Conservation (phyloP, 2,113 vertebrate genomes). For the Heterochromis multidens region DNA sequence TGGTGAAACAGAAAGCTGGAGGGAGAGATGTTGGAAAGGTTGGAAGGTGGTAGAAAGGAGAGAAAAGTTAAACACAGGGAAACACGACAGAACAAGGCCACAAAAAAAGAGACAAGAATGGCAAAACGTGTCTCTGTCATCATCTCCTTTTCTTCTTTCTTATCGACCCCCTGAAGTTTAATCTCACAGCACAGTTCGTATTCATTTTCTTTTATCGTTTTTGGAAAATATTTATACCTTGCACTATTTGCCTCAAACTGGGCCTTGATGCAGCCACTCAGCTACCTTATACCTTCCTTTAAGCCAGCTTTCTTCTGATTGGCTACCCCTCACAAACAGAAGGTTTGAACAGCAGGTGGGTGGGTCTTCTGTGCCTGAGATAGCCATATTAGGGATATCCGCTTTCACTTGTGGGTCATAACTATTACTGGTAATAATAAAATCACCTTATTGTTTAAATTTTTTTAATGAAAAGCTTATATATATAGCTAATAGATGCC, state of each 20-base stretch:
- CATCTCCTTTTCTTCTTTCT: background rate
- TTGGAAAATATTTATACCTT: background rate
- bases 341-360: background rate
- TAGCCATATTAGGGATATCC: background rate
- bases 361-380: background rate
- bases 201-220: background rate
- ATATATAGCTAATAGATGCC: too few relatives aligned
- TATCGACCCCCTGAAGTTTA: background rate
- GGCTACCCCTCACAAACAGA: background rate
- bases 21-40: background rate
- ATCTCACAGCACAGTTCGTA: fast-evolving
- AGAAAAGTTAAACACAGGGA: background rate
- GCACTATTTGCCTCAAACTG: background rate
- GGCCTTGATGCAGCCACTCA: background rate
- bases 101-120: background rate
- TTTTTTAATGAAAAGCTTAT: background rate
- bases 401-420: too few relatives aligned
- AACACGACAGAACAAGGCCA: background rate
- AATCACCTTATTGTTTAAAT: background rate
- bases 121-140: background rate
- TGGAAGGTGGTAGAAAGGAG: background rate
- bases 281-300: fast-evolving
- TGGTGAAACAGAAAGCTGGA: background rate
- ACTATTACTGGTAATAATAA: too few relatives aligned
- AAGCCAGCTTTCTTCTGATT: background rate